phyloP scores from a whole-genome alignment of 2,113 vertebrate genomes.

The Lampris incognitus region DNA sequence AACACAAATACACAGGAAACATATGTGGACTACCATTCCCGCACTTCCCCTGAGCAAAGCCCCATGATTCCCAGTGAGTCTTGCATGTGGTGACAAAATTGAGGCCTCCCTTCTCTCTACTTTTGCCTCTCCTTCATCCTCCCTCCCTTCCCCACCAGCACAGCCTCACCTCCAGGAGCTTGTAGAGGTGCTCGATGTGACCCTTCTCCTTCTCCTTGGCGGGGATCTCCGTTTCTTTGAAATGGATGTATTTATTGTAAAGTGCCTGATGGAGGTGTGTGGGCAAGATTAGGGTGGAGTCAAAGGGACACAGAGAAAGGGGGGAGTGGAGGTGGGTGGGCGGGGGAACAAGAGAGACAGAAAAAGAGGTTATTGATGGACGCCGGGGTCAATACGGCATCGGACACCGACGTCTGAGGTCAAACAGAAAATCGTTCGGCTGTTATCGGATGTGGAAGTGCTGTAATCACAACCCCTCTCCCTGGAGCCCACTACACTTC shows the following conservation, averaged over 20 bases:
- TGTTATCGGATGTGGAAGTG: conserved; percentile 19
- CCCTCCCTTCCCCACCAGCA: neutral
- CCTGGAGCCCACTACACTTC: neutral
- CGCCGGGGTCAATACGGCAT: neutral
- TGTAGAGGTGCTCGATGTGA: conserved; percentile 92
- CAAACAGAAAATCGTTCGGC: conserved; percentile 12
- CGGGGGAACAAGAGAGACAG: neutral
- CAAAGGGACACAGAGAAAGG: neutral
- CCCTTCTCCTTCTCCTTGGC: conserved; percentile 91
- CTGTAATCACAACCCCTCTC: conserved; percentile 3
- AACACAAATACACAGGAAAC: neutral
- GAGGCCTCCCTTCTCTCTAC: conserved; percentile 6
- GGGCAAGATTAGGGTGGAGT: neutral
- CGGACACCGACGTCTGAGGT: conserved; percentile 9
- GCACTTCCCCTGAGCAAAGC: conserved; percentile 21
- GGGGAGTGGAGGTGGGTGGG: neutral
- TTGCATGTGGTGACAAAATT: conserved; percentile 33
- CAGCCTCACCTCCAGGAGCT: conserved; percentile 90
- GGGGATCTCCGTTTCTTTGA: conserved; percentile 98
- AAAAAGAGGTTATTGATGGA: neutral
- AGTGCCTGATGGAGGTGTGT: conserved; percentile 88
- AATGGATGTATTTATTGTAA: conserved; percentile 99
- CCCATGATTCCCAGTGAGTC: conserved; percentile 51
- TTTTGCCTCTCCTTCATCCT: neutral
- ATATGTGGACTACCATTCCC: neutral